Base-by-base conservation (phyloP, 2,888 invertebrate genomes). In the Cataglyphis altisquamis region DNA sequence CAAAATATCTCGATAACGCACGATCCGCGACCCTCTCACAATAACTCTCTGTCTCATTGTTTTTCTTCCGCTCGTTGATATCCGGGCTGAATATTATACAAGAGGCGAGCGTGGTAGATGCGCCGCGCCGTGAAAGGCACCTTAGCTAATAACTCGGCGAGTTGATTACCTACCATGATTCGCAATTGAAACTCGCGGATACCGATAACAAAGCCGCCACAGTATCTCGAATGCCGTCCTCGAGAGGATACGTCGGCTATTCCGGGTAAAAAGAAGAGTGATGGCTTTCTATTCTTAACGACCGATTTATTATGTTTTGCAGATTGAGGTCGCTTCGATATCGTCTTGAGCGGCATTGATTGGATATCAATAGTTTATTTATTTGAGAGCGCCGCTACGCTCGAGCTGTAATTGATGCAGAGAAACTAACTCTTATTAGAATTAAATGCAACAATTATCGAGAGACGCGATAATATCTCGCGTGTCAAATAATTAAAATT, bases 101-200 rank as follows among this genome's bases (percentile, higher is more conserved):
- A 36, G 70, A 39, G 55, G 55, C 55, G 55, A 25, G 52, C 39
- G 41, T 60, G 78, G 70, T 68, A 70, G 52, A 60, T 45, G 78
- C 70, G 70, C 60, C 60, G 78, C 41, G 36, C 75, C 52, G 57
- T 80, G 78, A 80, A 80, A 80, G 78, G 72, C 78, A 60, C 41
- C 78, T 32, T 63, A 70, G 78, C 78, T 78, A 78, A 78, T 78
- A 62, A 36, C 77, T 21, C 67, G 68, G 41, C 60, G 70, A 78
- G 60, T 78, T 78, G 70, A 78, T 78, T 78, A 78, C 70, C 60
- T 60, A 78, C 70, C 78, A 45, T 78, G 78, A 78, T 78, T 78
- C 78, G 78, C 78, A 70, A 78, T 78, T 78, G 78, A 78, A 78
- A 78, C 78, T 18, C 60, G 70, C 60, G 70, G 45, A 78, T 70